Percentiles rank a stretch among this genome's conserved stretches.
Evolutionary conservation across 35 echinoderm and acorn worm genomes (phyloP).

Genomic region (Amphiura filiformis): DNA sequence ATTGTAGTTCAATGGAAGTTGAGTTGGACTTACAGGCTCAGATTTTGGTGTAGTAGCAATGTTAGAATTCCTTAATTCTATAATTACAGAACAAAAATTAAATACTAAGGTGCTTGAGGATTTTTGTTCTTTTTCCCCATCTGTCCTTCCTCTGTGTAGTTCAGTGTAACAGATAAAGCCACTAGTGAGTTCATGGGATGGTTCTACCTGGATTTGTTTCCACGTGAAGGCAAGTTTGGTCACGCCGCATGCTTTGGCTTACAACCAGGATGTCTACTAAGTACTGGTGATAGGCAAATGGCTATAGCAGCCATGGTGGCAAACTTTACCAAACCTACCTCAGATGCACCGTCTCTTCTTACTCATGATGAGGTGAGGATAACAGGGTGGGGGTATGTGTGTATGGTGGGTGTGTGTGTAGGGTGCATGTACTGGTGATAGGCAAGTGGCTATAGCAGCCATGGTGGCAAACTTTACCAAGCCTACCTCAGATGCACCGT

Average conservation of each 20-base stretch:
- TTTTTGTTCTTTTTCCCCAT: too few species aligned
- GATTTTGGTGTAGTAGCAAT: too few species aligned
- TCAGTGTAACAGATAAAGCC: slow-evolving; percentile 85
- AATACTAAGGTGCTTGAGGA: too few species aligned
- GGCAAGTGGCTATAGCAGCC: slow-evolving; percentile 65
- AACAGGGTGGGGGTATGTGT: not conserved
- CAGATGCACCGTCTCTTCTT: slow-evolving; percentile 68
- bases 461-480: slow-evolving; percentile 92
- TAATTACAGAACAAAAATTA: too few species aligned
- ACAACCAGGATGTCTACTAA: slow-evolving; percentile 58
- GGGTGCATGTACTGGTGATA: slow-evolving; percentile 28
- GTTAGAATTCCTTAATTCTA: too few species aligned
- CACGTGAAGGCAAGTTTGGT: slow-evolving; percentile 97
- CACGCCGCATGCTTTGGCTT: slow-evolving; percentile 99
- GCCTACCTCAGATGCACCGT: slow-evolving; percentile 60
- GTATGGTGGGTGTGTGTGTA: too few species aligned
- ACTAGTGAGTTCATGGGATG: slow-evolving; percentile 78
- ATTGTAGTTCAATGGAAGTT: too few species aligned
- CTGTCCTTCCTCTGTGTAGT: too few species aligned
- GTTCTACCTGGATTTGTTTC: slow-evolving; percentile 95
- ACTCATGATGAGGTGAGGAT: slow-evolving; percentile 67
- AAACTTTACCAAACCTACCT: slow-evolving; percentile 83
- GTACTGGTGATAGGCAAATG: slow-evolving; percentile 65
- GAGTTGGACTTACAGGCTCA: too few species aligned
- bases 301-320: slow-evolving; percentile 84